Base-by-base conservation (phyloP, 2,797 vertebrate genomes). In the Leontopithecus rosalia region DNA sequence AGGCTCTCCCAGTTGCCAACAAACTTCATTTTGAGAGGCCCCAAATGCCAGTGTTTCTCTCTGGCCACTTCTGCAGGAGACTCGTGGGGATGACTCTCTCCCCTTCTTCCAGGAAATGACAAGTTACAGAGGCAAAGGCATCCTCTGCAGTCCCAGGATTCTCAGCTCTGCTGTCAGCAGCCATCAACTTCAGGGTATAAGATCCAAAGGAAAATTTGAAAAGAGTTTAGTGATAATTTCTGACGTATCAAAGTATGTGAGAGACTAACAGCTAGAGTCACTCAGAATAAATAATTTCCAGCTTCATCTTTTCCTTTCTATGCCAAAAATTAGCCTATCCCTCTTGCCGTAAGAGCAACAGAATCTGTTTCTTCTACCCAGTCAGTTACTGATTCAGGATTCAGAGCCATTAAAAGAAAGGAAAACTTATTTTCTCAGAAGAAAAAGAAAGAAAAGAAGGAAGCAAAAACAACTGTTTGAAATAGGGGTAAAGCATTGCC, bases 121-220 rank as follows among this genome's bases (percentile, higher is more conserved):
- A 5, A 8, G 5, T 64, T 26, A 7, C 8, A 2, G 41, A 4
- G 36, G 17, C 79, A 20, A 43, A 83, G 30, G 8, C 1, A 0
- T 50, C 9, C 36, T 85, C 61, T 46, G 24, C 3, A 9, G 20
- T 20, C 46, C 52, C 50, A 9, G 7, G 30, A 33, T 46, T 57
- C n/a, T 82, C 52, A 94, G 48, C 76, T 30, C 9, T 13, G 30
- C 89, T 87, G 61, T 77, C 75, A 67, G 55, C 52, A 81, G 55
- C 61, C 12, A 2, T 22, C 26, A 17, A 12, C 61, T 64, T 81
- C 9, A 7, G 77, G 64, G 46, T 14, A 5, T 50, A 77, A 92
- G 55, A 36, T 85, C 84, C 84, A 55, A 64, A 86, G 76, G 55
- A n/a, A 89, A 96, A 90, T 89, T 30, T 85, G 67, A 57, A 91